Evolutionary conservation across 2,797 vertebrate species (phyloP).

Genomic region (Micromesistius poutassou): DNA sequence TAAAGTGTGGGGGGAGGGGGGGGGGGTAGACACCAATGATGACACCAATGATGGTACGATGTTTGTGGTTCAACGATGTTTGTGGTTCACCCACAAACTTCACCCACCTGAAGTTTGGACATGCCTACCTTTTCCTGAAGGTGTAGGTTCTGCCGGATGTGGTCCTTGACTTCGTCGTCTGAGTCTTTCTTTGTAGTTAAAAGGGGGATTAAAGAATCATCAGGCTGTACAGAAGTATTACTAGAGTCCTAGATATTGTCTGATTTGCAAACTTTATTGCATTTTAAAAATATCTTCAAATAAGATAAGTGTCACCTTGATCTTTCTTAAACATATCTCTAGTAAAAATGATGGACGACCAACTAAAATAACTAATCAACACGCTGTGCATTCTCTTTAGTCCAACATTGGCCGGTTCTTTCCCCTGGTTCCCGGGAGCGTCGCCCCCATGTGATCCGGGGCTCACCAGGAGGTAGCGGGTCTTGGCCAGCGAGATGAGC

Average conservation of each 20-base stretch:
- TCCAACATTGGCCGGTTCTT: not conserved
- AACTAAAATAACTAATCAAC: not conserved
- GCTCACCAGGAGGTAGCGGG: slow-evolving; percentile 87
- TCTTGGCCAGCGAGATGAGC: slow-evolving; percentile 92
- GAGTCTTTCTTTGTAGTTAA: slow-evolving; percentile 83
- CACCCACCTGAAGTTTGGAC: not conserved
- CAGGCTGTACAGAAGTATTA: not conserved
- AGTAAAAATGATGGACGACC: not conserved
- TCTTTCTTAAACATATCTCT: not conserved
- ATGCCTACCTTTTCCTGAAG: slow-evolving; percentile 89
- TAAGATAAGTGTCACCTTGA: not conserved
- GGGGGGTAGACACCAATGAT: not conserved
- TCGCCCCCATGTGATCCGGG: not conserved
- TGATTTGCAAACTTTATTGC: not conserved
- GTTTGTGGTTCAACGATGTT: not conserved
- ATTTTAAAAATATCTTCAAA: not conserved
- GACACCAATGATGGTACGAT: too few relatives aligned
- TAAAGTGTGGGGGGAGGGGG: not conserved
- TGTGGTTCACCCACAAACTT: not conserved
- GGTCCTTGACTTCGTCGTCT: slow-evolving; percentile 96
- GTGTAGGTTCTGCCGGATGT: slow-evolving; percentile 90
- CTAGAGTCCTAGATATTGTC: not conserved
- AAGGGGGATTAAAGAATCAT: not conserved
- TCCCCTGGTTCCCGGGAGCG: not conserved
- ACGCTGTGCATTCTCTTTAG: not conserved